phyloP scores from a whole-genome alignment of 2,888 invertebrate genomes.

The Erpobdella octoculata region DNA sequence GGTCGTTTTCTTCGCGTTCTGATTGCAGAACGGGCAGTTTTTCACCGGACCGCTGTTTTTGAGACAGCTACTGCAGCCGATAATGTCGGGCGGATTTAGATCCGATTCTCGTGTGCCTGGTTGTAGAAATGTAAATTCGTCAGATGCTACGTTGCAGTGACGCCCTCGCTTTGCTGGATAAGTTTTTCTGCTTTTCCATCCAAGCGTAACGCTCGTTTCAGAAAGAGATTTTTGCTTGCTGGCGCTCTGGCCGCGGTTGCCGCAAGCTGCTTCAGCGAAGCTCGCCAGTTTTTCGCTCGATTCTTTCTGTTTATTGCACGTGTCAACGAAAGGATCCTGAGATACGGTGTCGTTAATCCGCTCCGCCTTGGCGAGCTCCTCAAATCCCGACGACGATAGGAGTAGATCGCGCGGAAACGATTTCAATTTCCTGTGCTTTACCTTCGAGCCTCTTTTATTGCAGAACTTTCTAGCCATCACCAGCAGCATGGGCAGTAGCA shows the following conservation, averaged over 20 bases:
- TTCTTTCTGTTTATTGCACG: neutral
- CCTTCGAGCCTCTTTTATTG: neutral
- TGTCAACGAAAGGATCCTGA: neutral
- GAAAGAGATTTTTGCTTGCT: neutral
- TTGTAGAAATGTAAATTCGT: neutral
- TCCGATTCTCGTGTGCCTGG: neutral
- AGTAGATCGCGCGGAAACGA: conserved; percentile 6
- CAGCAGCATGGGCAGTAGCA: neutral
- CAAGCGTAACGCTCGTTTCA: neutral
- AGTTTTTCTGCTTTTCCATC: neutral
- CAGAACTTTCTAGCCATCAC: neutral
- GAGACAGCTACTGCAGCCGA: neutral
- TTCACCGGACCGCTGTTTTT: neutral
- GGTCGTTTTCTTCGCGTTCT: neutral
- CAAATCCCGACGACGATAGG: neutral
- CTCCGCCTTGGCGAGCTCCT: neutral
- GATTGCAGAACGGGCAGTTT: neutral
- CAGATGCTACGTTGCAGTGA: neutral
- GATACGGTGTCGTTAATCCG: neutral
- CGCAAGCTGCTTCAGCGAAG: neutral
- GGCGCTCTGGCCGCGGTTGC: neutral
- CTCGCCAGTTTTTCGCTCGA: neutral
- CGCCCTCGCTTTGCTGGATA: neutral
- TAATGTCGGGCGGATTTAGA: neutral
- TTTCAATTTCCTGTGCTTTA: conserved; percentile 8